Conservation (phyloP, 2,888 invertebrate species). For the Hedychridium roseum region DNA sequence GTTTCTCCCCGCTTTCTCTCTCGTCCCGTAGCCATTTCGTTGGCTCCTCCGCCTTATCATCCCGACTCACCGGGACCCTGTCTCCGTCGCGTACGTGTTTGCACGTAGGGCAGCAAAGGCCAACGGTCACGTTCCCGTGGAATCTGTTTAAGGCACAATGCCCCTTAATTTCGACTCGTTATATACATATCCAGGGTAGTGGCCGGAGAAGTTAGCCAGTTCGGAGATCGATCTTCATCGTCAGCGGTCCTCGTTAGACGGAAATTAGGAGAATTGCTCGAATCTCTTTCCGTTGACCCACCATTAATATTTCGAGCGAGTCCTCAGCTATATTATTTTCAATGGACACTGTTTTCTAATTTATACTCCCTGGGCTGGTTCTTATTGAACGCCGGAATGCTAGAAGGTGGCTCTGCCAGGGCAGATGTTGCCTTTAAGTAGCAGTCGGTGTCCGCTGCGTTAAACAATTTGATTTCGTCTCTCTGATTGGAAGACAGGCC, state of each 20-base stretch:
- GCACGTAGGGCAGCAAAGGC: slow-evolving; percentile 7
- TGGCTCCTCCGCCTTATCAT: slow-evolving; percentile 32
- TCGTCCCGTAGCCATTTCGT: slow-evolving; percentile 29
- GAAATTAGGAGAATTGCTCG: slow-evolving; percentile 13
- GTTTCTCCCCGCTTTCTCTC: slow-evolving; percentile 40
- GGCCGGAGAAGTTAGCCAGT: no score
- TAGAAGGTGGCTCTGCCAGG: slow-evolving; percentile 20
- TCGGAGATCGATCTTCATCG: no score
- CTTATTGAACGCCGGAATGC: slow-evolving; percentile 3
- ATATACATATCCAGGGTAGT: slow-evolving; percentile 21
- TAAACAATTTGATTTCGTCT: slow-evolving; percentile 62
- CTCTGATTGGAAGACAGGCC: slow-evolving; percentile 53
- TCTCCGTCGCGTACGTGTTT: not conserved
- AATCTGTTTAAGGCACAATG: slow-evolving; percentile 50
- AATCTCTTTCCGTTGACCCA: not conserved
- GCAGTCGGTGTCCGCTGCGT: slow-evolving; percentile 60
- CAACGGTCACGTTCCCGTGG: slow-evolving; percentile 44
- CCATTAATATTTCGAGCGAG: slow-evolving; percentile 1
- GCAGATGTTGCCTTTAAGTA: slow-evolving; percentile 61
- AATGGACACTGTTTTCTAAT: no score
- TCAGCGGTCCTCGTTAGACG: slow-evolving; percentile 20
- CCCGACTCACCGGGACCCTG: slow-evolving; percentile 22
- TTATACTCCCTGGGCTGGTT: no score
- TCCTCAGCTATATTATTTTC: no score
- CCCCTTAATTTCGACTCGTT: slow-evolving; percentile 47